Base-by-base conservation (phyloP, 1,140 invertebrate species). In the Achatina immaculata region DNA sequence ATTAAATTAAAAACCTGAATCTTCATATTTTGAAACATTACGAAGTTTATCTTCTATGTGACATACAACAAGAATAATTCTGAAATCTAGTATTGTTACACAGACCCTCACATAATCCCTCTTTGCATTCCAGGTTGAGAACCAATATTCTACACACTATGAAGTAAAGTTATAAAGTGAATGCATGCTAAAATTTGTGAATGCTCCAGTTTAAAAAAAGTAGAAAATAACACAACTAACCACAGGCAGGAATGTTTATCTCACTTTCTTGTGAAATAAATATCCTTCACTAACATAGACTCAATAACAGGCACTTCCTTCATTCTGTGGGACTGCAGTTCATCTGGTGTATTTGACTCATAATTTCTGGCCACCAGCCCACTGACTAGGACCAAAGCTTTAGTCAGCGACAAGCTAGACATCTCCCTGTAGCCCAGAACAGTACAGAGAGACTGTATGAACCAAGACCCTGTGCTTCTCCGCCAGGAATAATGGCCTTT, bases 391-490 rank as follows among this genome's bases (percentile, higher is more conserved):
- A n/a, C 42, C 42, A 72, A 72, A 7, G 69, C 42, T 42, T 72
- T 72, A 7, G 14, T 6, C 14, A 72, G 69, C 19, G 14, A 28
- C 4, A 72, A 7, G 9, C n/a, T 14, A 28, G 7, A 3, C 3
- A 11, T 28, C 24, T 42, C 40, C 42, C 7, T 42, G 38, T 7
- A 28, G 11, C 14, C 14, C 34, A 28, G 38, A 58, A 58, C 55
- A 19, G 55, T n/a, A 72, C 69, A 72, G 19, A 72, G 42, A 42
- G 69, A 72, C 69, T 72, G 69, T 7, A 72, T 72, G n/a, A 72
- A 72, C 69, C 69, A 72, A 31, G 38, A 28, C 14, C 69, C 69
- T 9, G 69, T 72, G 34, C 42, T 40, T 24, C 69, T 36, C 28
- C 69, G 4, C 69, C 69, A 72, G 7, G 69, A 40, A 42, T 16